Conservation (phyloP, 2,113 vertebrate species). For the Morone chrysops region DNA sequence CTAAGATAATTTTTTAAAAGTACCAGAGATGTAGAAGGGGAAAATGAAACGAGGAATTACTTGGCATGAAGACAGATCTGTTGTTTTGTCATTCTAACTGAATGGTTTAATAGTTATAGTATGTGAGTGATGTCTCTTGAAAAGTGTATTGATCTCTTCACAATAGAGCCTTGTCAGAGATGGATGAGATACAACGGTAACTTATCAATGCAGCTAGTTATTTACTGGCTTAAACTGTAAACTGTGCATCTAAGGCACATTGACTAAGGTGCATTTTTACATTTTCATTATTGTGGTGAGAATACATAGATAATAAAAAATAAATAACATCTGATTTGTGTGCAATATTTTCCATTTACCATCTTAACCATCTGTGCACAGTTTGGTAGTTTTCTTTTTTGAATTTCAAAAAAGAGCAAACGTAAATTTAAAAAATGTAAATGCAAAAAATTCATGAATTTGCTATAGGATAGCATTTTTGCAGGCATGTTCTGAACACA, state of each 20-base stretch:
- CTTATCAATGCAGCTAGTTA: slow-evolving; percentile 64
- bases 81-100: slow-evolving; percentile 38
- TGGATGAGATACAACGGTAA: slow-evolving; percentile 57
- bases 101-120: slow-evolving; percentile 38
- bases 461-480: neutral
- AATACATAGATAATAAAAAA: neutral
- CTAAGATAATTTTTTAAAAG: neutral
- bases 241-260: slow-evolving; percentile 2
- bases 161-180: slow-evolving; percentile 55
- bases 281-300: slow-evolving; percentile 1
- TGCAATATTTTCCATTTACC: slow-evolving; percentile 32
- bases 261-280: neutral
- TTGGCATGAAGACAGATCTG: slow-evolving; percentile 23
- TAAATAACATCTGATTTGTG: slow-evolving; percentile 24
- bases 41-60: neutral
- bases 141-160: slow-evolving; percentile 57
- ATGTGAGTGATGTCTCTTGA: slow-evolving; percentile 49
- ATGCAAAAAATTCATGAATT: neutral
- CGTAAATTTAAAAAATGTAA: neutral
- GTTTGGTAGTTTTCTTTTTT: neutral
- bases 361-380: slow-evolving; percentile 21
- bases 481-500: neutral
- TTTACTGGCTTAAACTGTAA: slow-evolving; percentile 56
- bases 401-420: neutral
- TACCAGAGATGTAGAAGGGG: neutral